Evolutionary conservation across 2,113 vertebrate genomes (phyloP), one percentile per base, ranked within the genome.

Genomic region (Platanista minor): DNA sequence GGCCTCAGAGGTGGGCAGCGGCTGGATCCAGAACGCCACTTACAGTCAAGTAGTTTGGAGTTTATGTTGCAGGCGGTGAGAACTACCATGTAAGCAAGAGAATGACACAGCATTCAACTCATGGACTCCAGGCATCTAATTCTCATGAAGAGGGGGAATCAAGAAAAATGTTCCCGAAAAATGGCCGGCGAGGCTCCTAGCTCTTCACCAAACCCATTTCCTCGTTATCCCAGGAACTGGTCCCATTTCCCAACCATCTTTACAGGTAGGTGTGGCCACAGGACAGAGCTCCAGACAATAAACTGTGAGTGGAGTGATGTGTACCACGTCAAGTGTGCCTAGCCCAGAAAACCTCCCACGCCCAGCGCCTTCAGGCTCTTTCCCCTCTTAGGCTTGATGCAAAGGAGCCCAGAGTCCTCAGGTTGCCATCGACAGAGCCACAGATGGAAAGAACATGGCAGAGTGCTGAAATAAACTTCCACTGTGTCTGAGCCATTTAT

Each of bases 231-330:
- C 5, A 29, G 39, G 27, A 33, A 8, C 89, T 2, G 25, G 83
- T 17, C 82, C 66, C 3, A 1, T 23, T 8, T 29, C 54, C 71
- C n/a, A 27, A n/a, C 31, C 21, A 43, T 31, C 86, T 25, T 29
- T 0, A 9, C 39, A 72, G 57, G 14, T 1, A 3, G 33, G 9
- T 8, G 8, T 17, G 17, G 62, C 69, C 84, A 36, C 8, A 0
- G 5, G 39, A 17, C 10, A 0, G 7, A 2, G 25, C 1, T 15
- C 66, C 12, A 39, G 59, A 0, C 21, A 10, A 12, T 0, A 33
- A 33, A 39, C 31, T 13, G 17, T 1, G 10, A 36, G 59, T 8
- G 9, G 66, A 8, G 13, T 4, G 39, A 36, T 13, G 21, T 39
- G 36, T 3, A 3, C 74, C 9, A 1, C 49, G 7, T 57, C 31